phyloP scores from a whole-genome alignment of 64 coral and sea anemone species.

The Cladopsammia gracilis region DNA sequence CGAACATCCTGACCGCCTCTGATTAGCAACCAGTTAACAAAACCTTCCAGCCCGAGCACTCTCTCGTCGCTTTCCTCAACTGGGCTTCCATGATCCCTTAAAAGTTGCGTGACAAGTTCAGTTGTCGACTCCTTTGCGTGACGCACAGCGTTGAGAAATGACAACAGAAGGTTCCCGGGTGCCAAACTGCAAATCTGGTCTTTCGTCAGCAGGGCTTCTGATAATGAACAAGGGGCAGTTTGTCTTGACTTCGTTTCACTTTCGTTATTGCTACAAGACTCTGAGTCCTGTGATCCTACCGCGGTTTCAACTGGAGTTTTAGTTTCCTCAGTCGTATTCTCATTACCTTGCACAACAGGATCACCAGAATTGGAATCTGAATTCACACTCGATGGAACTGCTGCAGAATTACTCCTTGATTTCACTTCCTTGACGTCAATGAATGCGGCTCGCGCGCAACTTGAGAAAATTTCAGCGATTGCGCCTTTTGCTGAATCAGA shows the following conservation, averaged over 20 bases:
- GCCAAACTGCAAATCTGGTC: constrained; percentile 73
- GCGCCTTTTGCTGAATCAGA: constrained; percentile 51
- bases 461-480: constrained; percentile 77
- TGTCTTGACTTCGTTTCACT: background rate
- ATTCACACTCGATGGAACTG: background rate
- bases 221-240: background rate
- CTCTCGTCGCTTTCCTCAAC: constrained; percentile 13
- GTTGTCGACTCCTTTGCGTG: constrained; percentile 62
- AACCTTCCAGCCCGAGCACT: constrained; percentile 50
- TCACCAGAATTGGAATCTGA: background rate
- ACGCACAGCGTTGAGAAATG: constrained; percentile 78
- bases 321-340: background rate
- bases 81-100: constrained; percentile 29
- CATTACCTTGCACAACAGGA: background rate
- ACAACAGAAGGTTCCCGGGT: constrained; percentile 71
- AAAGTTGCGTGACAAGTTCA: constrained; percentile 75
- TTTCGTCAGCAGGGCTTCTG: constrained; percentile 38
- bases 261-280: background rate
- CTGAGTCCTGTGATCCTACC: background rate
- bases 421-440: background rate
- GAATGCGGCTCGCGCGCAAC: constrained; percentile 16
- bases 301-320: background rate
- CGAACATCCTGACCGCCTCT: constrained; percentile 70
- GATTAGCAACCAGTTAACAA: constrained; percentile 68
- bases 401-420: background rate